Percentiles rank a stretch among this genome's conserved stretches.
Conservation (phyloP, 2,113 vertebrate genomes). For the Phylloscopus whistleri region DNA sequence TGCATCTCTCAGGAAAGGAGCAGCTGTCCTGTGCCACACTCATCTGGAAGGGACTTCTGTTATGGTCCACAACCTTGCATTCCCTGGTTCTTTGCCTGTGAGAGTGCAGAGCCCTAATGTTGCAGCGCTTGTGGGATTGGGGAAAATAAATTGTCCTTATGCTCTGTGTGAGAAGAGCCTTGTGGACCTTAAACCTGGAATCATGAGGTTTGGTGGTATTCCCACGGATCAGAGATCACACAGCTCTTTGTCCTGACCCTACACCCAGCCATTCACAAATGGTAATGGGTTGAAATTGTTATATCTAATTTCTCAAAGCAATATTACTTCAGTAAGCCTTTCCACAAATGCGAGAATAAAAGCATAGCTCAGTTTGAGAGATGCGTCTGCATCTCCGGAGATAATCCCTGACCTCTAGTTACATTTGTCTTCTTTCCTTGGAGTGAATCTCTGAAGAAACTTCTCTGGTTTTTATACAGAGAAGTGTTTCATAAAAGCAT, state of each 20-base stretch:
- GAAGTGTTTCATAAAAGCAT: neutral
- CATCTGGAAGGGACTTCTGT: neutral
- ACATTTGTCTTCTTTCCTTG: neutral
- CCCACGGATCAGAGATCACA: neutral
- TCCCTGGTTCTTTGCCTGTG: accelerated
- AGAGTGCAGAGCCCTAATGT: neutral
- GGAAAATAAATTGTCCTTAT: neutral
- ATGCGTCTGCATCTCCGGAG: neutral
- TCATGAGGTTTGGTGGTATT: neutral
- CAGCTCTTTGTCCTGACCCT: neutral
- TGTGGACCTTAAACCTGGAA: neutral
- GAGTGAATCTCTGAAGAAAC: neutral
- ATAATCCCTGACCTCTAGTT: neutral
- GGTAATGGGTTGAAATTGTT: neutral
- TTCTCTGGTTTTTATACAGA: neutral
- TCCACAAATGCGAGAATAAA: neutral
- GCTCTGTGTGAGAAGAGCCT: neutral
- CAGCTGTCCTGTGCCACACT: neutral
- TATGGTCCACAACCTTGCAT: neutral
- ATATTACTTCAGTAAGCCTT: neutral
- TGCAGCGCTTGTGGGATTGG: neutral
- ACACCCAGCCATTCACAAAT: neutral
- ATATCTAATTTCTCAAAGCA: neutral
- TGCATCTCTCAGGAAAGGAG: neutral
- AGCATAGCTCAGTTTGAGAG: neutral